Conservation (phyloP, 2,888 invertebrate species). For the Blera fallax region DNA sequence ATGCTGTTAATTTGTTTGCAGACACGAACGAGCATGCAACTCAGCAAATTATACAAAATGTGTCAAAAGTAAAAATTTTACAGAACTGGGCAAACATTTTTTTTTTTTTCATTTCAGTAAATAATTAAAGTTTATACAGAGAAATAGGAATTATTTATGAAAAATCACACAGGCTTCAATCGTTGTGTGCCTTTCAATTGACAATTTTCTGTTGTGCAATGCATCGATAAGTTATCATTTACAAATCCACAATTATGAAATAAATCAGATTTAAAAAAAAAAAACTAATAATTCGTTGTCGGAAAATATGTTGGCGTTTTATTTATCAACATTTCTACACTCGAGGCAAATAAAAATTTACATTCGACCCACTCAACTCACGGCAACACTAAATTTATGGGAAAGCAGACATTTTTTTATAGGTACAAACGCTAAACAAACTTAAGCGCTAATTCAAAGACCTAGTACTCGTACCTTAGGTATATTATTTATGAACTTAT, state of each 20-base stretch:
- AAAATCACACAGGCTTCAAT: not conserved
- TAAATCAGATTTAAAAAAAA: not conserved
- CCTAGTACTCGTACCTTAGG: not conserved
- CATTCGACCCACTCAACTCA: too few species aligned
- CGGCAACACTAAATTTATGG: too few species aligned
- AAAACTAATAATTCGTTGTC: not conserved
- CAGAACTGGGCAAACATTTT: not conserved
- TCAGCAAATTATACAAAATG: not conserved
- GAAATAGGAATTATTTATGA: not conserved
- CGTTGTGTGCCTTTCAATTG: not conserved
- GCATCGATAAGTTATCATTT: constrained; percentile 3
- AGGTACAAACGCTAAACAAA: not conserved
- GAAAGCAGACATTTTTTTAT: too few species aligned
- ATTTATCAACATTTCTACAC: not conserved
- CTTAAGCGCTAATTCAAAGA: not conserved
- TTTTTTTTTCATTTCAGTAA: not conserved
- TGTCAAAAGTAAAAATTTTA: not conserved
- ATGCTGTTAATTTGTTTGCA: not conserved
- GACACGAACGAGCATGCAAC: not conserved
- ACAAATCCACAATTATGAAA: not conserved
- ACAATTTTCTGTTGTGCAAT: not conserved
- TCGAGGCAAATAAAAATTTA: not conserved
- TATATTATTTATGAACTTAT: constrained; percentile 15
- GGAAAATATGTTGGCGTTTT: not conserved
- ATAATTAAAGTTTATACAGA: not conserved